Conservation (phyloP, 1,140 invertebrate genomes). For the Wiebesia pumilae region DNA sequence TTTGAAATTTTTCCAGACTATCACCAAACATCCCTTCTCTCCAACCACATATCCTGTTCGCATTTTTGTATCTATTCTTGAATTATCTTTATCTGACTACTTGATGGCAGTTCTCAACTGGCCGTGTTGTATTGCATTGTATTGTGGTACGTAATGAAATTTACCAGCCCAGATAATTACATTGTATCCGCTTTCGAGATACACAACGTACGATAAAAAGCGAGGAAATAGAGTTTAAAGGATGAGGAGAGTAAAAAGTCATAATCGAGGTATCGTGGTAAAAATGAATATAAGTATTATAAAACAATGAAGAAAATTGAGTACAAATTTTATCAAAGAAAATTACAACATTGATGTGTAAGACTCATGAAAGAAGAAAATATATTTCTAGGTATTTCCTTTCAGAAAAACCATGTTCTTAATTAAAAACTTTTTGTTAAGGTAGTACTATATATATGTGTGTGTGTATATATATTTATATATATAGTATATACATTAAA, state of each 20-base stretch:
- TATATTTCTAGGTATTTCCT: too few relatives aligned
- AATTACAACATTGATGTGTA: too few relatives aligned
- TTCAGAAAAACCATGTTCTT: neutral
- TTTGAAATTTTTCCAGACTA: neutral
- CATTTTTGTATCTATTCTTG: conserved; percentile 15
- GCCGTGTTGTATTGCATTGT: conserved; percentile 51
- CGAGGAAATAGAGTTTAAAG: neutral
- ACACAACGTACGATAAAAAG: conserved; percentile 25
- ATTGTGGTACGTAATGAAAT: conserved; percentile 62
- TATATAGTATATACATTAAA: too few relatives aligned
- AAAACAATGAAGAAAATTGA: too few relatives aligned
- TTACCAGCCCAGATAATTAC: conserved; percentile 66
- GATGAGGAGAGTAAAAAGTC: neutral
- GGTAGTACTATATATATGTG: too few relatives aligned
- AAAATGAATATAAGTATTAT: too few relatives aligned
- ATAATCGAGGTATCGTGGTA: too few relatives aligned
- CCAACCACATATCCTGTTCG: conserved; percentile 2
- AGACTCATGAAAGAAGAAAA: too few relatives aligned
- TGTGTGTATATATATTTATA: too few relatives aligned
- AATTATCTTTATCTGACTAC: conserved; percentile 7
- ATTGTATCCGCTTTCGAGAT: conserved; percentile 62
- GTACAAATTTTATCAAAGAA: too few relatives aligned
- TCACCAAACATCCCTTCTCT: neutral
- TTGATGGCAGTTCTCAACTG: conserved; percentile 14
- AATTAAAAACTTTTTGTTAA: neutral